Conservation (phyloP, 2,888 invertebrate species). For the Prionchulus punctatus region DNA sequence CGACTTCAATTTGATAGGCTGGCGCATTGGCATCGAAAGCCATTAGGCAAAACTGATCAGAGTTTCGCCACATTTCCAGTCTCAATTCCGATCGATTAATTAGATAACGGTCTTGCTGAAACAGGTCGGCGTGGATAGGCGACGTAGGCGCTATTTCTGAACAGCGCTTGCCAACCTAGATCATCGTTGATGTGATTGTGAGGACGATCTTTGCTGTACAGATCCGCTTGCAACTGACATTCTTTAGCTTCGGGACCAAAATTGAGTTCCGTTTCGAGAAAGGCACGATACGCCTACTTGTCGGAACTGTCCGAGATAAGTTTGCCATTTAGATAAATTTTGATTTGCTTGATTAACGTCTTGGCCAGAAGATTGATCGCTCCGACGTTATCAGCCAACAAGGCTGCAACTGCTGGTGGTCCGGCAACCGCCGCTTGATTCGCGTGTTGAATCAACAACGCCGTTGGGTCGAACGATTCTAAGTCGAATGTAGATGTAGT, state of each 20-base stretch:
- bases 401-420: not conserved
- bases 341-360: conserved; percentile 6
- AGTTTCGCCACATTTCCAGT: not conserved
- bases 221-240: not conserved
- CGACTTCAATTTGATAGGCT: not conserved
- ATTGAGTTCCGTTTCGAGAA: not conserved
- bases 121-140: not conserved
- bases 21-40: not conserved
- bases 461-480: too few species aligned
- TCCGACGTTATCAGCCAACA: not conserved
- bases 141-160: not conserved
- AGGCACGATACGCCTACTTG: conserved; percentile 3
- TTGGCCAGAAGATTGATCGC: conserved; percentile 3
- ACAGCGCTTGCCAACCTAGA: not conserved
- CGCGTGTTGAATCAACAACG: too few species aligned
- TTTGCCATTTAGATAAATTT: conserved; percentile 5
- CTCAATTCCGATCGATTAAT: not conserved
- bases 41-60: not conserved
- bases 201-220: not conserved
- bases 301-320: conserved; percentile 6
- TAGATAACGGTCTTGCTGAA: not conserved
- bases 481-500: too few species aligned
- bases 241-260: not conserved
- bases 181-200: not conserved
- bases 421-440: too few species aligned